Conservation (phyloP, 2,797 vertebrate species). For the Channa striata region DNA sequence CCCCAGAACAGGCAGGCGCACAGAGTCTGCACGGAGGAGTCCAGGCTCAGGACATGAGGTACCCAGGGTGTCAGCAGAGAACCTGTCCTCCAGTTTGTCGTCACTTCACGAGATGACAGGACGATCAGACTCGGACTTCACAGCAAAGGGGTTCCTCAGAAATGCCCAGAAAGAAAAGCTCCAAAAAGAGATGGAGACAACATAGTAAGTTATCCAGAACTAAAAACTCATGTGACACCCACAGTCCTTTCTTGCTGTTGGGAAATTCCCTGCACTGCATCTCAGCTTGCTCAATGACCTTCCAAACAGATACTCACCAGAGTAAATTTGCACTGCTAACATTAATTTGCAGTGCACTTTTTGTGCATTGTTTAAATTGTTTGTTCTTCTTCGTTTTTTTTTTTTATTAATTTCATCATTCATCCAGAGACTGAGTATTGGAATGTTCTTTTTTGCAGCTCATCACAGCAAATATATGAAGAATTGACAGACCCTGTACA, state of each 20-base stretch:
- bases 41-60: slow-evolving; percentile 82
- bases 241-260: not conserved
- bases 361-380: too few relatives aligned
- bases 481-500: slow-evolving; percentile 72
- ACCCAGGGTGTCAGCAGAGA: slow-evolving; percentile 92
- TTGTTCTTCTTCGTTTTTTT: not conserved
- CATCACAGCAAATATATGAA: slow-evolving; percentile 75
- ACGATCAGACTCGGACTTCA: slow-evolving; percentile 80
- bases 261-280: not conserved
- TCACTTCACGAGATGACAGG: slow-evolving; percentile 86
- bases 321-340: not conserved
- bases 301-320: not conserved
- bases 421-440: not conserved
- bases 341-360: not conserved
- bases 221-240: not conserved
- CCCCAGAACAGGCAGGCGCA: slow-evolving; percentile 80
- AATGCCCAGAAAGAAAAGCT: slow-evolving; percentile 85
- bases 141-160: slow-evolving; percentile 79
- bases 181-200: slow-evolving; percentile 81
- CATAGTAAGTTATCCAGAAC: slow-evolving; percentile 79
- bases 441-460: slow-evolving; percentile 54
- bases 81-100: slow-evolving; percentile 90
- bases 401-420: not conserved
- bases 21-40: slow-evolving; percentile 45
- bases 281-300: not conserved